These are phyloP conservation scores for Pycnonotus jocosus DNA, from an alignment of 2,113 vertebrate species.

Conservation along the genomic window DNA sequence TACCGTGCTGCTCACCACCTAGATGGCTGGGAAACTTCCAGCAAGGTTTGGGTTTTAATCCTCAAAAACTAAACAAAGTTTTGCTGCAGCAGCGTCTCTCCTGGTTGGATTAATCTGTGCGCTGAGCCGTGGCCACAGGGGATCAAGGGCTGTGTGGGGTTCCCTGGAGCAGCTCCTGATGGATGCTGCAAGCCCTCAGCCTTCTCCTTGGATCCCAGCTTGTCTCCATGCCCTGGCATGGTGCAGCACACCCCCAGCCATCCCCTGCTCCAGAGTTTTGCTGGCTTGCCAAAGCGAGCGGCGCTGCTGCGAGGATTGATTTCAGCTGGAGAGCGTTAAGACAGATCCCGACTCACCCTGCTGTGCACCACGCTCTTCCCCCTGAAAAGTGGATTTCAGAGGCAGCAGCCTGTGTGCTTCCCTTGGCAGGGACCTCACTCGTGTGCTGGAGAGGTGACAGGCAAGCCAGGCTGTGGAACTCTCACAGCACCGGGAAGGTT, in stretches of 20 bases:
- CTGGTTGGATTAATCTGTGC: not conserved
- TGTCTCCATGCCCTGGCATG: not conserved
- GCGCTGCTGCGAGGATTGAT: not conserved
- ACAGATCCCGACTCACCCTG: not conserved
- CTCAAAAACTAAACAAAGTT: not conserved
- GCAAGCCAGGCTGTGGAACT: not conserved
- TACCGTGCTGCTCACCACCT: accelerated
- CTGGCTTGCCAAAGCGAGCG: not conserved
- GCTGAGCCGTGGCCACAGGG: not conserved
- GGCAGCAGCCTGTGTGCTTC: not conserved
- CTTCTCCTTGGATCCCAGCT: not conserved
- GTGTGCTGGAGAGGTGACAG: accelerated
- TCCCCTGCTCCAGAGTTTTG: not conserved
- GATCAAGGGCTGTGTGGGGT: not conserved
- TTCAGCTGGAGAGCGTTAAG: not conserved
- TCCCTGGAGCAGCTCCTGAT: not conserved
- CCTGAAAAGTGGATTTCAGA: not conserved
- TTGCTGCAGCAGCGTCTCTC: not conserved
- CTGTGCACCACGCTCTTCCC: not conserved
- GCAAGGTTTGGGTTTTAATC: not conserved
- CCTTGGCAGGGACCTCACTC: not conserved
- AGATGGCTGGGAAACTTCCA: not conserved
- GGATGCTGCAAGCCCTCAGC: not conserved
- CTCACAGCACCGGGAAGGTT: accelerated
- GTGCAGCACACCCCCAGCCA: not conserved